phyloP scores from a whole-genome alignment of 2,113 vertebrate genomes.

The Craseonycteris thonglongyai region DNA sequence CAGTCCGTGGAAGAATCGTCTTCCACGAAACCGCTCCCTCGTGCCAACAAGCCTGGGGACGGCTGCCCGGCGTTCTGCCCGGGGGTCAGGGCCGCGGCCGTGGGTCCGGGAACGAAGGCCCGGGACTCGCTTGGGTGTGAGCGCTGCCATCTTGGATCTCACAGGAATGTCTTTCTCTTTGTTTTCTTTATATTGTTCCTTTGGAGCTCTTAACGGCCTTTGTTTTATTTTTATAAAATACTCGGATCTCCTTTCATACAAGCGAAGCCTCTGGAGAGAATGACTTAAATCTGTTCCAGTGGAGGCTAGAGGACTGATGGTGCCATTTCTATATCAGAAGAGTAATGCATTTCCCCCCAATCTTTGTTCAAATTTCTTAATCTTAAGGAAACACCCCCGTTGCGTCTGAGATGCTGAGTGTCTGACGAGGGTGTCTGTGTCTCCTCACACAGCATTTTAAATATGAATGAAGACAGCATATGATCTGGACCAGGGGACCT shows the following conservation, averaged over 20 bases:
- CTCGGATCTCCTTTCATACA: neutral
- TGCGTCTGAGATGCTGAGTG: neutral
- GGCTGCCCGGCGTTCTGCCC: too few relatives aligned
- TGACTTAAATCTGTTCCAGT: neutral
- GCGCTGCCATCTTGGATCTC: too few relatives aligned
- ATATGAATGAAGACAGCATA: rapidly evolving
- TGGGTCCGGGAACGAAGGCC: too few relatives aligned
- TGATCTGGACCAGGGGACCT: too few relatives aligned
- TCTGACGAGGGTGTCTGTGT: neutral
- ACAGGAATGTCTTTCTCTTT: neutral
- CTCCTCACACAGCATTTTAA: neutral
- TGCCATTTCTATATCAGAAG: neutral
- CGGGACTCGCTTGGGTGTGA: too few relatives aligned
- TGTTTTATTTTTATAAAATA: neutral
- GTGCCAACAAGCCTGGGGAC: too few relatives aligned
- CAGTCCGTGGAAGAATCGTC: too few relatives aligned
- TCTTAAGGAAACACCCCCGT: neutral
- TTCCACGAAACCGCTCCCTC: too few relatives aligned
- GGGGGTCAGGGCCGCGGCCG: too few relatives aligned
- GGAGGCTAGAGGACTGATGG: too few relatives aligned
- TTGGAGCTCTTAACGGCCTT: neutral
- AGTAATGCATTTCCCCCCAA: neutral
- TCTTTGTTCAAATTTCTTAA: neutral
- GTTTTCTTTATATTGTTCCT: neutral
- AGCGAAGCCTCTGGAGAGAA: neutral